A percentile compares a stretch with the other conserved stretches of the same genome.
Evolutionary conservation across 2,797 vertebrate genomes (phyloP).

Genomic region (Heteromormyrus szaboi): DNA sequence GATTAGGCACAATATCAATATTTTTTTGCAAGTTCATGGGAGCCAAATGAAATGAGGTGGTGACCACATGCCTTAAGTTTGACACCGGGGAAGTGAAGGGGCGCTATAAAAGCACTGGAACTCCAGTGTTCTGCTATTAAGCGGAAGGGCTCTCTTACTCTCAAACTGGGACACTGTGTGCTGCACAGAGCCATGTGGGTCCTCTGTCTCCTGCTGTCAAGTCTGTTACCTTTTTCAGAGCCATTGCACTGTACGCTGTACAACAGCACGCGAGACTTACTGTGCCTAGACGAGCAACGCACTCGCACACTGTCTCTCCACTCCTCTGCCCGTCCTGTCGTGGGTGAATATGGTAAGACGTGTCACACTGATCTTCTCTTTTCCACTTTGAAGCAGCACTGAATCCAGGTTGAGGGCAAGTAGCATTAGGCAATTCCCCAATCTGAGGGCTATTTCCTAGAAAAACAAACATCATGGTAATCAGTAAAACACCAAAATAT

Average conservation of each 20-base stretch:
- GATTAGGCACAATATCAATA: background rate
- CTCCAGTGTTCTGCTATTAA: background rate
- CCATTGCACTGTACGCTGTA: background rate
- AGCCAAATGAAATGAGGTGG: background rate
- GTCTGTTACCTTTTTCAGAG: slow-evolving; percentile 5
- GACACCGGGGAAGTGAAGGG: background rate
- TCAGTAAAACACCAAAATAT: background rate
- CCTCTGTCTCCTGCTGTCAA: background rate
- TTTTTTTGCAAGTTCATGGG: background rate
- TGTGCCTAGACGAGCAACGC: background rate
- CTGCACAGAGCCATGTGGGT: background rate
- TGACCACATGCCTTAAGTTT: background rate
- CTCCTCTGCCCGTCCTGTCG: background rate
- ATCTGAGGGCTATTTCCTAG: slow-evolving; percentile 7
- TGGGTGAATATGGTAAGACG: background rate
- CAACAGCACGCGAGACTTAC: slow-evolving; percentile 4
- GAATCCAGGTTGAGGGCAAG: background rate
- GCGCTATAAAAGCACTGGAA: background rate
- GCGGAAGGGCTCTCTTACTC: background rate
- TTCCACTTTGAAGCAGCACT: background rate
- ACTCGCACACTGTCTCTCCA: background rate
- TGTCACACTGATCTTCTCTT: slow-evolving; percentile 3
- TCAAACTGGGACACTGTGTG: background rate
- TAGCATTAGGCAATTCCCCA: background rate
- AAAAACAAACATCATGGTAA: slow-evolving; percentile 5